Evolutionary conservation across 1,140 invertebrate genomes (phyloP), one percentile per base, ranked within the genome.

Genomic region (Ylistrum balloti): DNA sequence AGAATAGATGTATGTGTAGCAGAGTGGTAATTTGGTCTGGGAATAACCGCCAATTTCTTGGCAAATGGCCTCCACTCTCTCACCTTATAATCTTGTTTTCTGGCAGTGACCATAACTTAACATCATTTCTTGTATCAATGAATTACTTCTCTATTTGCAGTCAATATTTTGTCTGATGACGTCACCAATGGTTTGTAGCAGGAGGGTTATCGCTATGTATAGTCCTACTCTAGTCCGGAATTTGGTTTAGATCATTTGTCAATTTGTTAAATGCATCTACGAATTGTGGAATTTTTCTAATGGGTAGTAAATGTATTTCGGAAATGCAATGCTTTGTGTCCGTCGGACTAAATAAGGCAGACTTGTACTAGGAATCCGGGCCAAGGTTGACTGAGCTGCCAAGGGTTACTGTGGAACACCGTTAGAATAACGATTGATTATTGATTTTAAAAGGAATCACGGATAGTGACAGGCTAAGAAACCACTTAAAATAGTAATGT

Each of bases 181-280:
- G 56, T 74, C 56, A 74, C 56, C 28, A 74, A 74, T 74, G 56
- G 56, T 74, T n/a, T 28, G 56, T 28, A 74, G 28, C n/a, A 74
- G 0, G 22, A 5, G 56, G 56, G 56, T 74, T 74, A 74, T 74
- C 56, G n/a, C 41, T 45, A 74, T 28, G 56, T n/a, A 74, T 28
- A 28, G 56, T 11, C n/a, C 56, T 74, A 74, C 56, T 74, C 56
- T 74, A 74, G 56, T 74, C 56, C 56, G 56, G 56, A 74, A 74
- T 74, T 74, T 74, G 28, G 5, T 28, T 74, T n/a, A 2, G 56
- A 74, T 74, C 56, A 74, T 74, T 74, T 74, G 22, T 74, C 56
- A 74, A 28, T 74, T 74, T 74, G 56, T 74, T 74, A 74, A 74
- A 74, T 74, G 56, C 56, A 74, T 74, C n/a, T 74, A 74, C 28